These are phyloP conservation scores for Eospalax fontanierii DNA, from an alignment of 2,797 vertebrate species.

Conservation along the genomic window DNA sequence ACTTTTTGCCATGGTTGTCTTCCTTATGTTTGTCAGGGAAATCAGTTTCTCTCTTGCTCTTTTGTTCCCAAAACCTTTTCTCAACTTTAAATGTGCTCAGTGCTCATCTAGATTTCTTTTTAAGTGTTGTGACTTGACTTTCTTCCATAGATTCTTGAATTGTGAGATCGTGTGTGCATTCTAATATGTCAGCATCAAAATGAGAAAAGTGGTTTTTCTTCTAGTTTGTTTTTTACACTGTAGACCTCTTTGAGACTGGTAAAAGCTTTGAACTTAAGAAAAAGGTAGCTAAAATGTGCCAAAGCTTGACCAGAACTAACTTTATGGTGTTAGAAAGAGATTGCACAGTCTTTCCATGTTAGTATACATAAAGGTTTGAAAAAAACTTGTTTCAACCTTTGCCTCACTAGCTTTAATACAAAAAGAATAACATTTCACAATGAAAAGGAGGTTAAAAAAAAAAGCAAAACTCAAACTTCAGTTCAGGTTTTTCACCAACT, in stretches of 20 bases:
- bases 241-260: neutral
- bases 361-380: neutral
- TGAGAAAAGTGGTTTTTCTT: neutral
- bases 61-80: slow-evolving; percentile 12
- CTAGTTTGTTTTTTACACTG: neutral
- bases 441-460: neutral
- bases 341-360: neutral
- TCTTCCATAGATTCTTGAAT: slow-evolving; percentile 41
- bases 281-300: neutral
- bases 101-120: neutral
- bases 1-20: neutral
- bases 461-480: slow-evolving; percentile 35
- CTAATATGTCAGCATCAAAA: neutral
- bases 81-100: neutral
- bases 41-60: slow-evolving; percentile 1
- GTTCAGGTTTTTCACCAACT: neutral
- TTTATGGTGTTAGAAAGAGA: neutral
- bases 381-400: neutral
- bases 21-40: neutral
- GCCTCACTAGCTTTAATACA: neutral
- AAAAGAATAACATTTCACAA: neutral
- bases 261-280: slow-evolving; percentile 1
- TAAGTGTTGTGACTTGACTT: slow-evolving; percentile 38
- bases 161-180: neutral
- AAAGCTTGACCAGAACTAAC: slow-evolving; percentile 25